A percentile compares a stretch with the other conserved stretches of the same genome.
Conservation (phyloP, 2,113 vertebrate genomes). For the Copsychus sechellarum region DNA sequence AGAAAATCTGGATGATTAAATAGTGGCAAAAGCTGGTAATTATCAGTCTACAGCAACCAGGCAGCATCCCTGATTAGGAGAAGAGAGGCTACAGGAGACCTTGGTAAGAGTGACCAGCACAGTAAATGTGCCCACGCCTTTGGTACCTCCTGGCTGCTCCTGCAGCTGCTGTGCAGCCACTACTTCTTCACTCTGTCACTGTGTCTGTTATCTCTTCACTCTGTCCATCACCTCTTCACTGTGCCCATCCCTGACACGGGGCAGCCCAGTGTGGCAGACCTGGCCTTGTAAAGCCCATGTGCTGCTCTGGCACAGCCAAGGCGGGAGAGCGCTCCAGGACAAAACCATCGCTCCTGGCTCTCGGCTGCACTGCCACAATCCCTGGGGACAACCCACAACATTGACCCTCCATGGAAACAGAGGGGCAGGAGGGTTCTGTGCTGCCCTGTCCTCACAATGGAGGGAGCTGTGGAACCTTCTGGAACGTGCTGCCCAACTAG, state of each 20-base stretch:
- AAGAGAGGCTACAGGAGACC: neutral
- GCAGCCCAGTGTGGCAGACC: neutral
- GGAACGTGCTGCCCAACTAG: fast-evolving
- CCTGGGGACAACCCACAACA: neutral
- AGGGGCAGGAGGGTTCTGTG: neutral
- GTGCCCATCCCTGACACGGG: fast-evolving
- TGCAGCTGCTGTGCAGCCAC: neutral
- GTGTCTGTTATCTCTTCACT: neutral
- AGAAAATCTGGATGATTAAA: neutral
- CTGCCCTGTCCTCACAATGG: neutral
- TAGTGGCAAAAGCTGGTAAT: fast-evolving
- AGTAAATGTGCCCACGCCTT: fast-evolving
- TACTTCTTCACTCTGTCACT: neutral
- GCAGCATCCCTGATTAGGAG: neutral
- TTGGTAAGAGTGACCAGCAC: neutral
- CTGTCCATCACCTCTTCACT: neutral
- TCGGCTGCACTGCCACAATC: neutral
- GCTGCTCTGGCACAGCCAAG: neutral
- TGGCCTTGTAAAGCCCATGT: fast-evolving
- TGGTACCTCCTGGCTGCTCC: neutral
- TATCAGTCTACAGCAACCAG: neutral
- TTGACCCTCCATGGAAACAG: neutral
- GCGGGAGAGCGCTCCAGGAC: neutral
- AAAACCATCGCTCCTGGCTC: neutral
- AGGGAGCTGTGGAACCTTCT: neutral